A percentile compares a stretch with the other conserved stretches of the same genome.
Evolutionary conservation across 2,797 vertebrate genomes (phyloP).

Genomic region (Sebastolobus altivelis): DNA sequence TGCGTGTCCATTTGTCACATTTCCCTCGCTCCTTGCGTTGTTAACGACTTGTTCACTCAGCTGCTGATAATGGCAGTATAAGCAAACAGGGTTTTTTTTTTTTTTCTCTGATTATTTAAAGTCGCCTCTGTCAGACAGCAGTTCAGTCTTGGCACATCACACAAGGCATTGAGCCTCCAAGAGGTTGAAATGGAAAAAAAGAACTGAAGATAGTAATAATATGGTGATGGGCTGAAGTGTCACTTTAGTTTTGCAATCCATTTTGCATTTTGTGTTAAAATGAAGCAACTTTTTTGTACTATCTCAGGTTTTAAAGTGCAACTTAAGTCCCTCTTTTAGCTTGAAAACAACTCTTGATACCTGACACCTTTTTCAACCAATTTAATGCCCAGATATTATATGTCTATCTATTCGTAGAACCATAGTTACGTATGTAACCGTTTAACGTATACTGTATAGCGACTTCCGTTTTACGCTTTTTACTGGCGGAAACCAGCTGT

Average conservation of each 20-base stretch:
- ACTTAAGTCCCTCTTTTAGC: not conserved
- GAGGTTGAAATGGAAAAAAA: slow-evolving; percentile 1
- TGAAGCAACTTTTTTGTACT: not conserved
- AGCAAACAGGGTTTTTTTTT: slow-evolving; percentile 19
- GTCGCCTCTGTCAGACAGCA: slow-evolving; percentile 24
- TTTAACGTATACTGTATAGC: not conserved
- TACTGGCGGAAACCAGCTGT: too few species aligned
- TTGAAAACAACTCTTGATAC: not conserved
- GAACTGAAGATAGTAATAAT: not conserved
- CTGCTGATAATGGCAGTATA: slow-evolving; percentile 51
- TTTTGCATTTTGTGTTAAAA: not conserved
- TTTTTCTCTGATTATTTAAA: not conserved
- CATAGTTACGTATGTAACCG: not conserved
- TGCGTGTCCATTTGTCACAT: slow-evolving; percentile 49
- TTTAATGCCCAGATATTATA: not conserved
- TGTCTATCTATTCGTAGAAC: not conserved
- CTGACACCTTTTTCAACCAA: not conserved
- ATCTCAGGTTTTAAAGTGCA: not conserved
- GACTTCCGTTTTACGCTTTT: not conserved
- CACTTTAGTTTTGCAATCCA: not conserved
- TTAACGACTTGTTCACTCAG: slow-evolving; percentile 56
- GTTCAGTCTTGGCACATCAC: slow-evolving; percentile 22
- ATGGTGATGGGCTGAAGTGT: not conserved
- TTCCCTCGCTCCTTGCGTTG: slow-evolving; percentile 4
- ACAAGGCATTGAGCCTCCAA: not conserved